phyloP scores from a whole-genome alignment of 2,113 vertebrate genomes.

The Leucopternis melanops region DNA sequence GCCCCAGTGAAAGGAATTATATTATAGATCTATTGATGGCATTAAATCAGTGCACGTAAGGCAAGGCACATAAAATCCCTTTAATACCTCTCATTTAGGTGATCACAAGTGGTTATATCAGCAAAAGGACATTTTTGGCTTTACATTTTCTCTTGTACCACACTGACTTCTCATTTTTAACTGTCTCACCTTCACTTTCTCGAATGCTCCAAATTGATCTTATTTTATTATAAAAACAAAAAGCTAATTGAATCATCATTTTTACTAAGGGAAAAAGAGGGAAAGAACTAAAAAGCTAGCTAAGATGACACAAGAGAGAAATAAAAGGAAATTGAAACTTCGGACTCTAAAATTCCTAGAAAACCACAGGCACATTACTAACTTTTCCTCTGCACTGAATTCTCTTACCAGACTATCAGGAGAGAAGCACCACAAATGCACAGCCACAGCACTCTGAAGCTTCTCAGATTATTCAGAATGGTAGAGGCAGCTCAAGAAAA shows the following conservation, averaged over 20 bases:
- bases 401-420: neutral
- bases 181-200: neutral
- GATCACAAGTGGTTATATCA: neutral
- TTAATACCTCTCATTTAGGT: neutral
- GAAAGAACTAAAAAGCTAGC: neutral
- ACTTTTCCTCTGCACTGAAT: neutral
- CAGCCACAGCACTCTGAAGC: neutral
- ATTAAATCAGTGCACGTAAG: neutral
- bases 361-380: neutral
- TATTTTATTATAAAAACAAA: neutral
- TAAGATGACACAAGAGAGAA: neutral
- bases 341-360: neutral
- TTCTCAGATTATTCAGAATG: neutral
- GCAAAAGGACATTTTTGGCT: neutral
- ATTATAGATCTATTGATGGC: neutral
- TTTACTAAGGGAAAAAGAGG: neutral
- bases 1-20: neutral
- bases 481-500: constrained; percentile 5
- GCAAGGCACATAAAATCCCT: neutral
- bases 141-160: neutral
- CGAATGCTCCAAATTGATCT: neutral
- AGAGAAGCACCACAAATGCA: neutral
- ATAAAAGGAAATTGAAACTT: neutral
- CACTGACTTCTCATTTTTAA: neutral
- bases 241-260: neutral